Conservation (phyloP, 2,113 vertebrate genomes). For the Cebus imitator region DNA sequence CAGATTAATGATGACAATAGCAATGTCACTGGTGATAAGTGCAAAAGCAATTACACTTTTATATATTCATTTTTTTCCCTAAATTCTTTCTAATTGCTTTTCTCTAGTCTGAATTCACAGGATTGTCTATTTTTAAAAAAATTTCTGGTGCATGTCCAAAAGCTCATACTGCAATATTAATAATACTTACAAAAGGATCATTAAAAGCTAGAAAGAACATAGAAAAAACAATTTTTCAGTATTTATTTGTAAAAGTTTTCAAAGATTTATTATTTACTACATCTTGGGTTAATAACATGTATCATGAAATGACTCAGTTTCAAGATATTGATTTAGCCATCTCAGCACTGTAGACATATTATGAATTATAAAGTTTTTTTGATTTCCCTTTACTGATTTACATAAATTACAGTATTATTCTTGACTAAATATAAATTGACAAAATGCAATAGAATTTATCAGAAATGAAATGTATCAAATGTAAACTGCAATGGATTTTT, state of each 20-base stretch:
- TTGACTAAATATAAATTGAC: background rate
- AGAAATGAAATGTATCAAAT: background rate
- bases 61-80: background rate
- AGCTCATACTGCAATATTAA: background rate
- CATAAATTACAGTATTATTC: background rate
- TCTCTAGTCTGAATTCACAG: constrained; percentile 25
- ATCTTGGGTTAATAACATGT: background rate
- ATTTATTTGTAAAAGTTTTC: constrained; percentile 24
- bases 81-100: constrained; percentile 70
- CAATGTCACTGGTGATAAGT: constrained; percentile 78
- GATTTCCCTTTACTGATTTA: background rate
- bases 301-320: background rate
- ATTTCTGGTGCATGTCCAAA: background rate
- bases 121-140: constrained; percentile 24
- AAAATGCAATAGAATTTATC: background rate
- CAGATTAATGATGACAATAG: constrained; percentile 77
- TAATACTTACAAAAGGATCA: constrained; percentile 2
- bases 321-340: background rate
- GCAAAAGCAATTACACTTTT: constrained; percentile 54
- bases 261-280: background rate
- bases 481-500: background rate
- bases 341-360: background rate
- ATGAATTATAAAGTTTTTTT: background rate
- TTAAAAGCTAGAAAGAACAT: background rate
- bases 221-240: constrained; percentile 9